Base-by-base conservation (phyloP, 2,797 vertebrate species). In the Esox lucius region DNA sequence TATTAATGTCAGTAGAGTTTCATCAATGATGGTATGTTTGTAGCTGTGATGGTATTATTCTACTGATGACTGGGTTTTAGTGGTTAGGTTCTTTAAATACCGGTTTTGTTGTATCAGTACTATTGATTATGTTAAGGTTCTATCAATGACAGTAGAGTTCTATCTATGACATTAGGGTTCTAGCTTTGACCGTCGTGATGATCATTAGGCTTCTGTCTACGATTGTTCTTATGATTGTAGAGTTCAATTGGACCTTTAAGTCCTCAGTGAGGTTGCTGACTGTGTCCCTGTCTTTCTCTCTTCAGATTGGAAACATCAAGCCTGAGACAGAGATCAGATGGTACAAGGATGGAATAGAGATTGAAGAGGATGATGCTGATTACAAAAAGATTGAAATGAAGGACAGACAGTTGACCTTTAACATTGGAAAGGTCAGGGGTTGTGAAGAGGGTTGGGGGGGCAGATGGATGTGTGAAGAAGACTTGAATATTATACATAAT, bases 261-360 rank as follows among this genome's bases (percentile, higher is more conserved):
- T n/a, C n/a, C 19, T 53, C 19, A 2, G 51, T 19, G 51, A 35
- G 33, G 2, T 35, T 53, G 51, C 1, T 6, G 68, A 9, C 68
- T 75, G 65, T 31, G 42, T 31, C 15, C 22, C 19, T 24, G 15
- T 24, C 1, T 83, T 22, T 46, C 2, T 12, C 73, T 71, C 46
- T 65, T 12, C 89, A 99, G 98, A 96, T 99, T 82, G 97, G 96
- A 90, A 99, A 99, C 89, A 94, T 98, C 89, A 98, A 90, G 87
- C 88, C 95, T 59, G 95, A 96, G 83, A 99, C 98, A 2, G 93
- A 95, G 82, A 97, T 99, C 80, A 85, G 90, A 74, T 99, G 98
- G 98, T 96, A 94, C 83, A 99, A 98, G 91, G 96, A 99, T 78
- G 92, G 90, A 66, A 94, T 96, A 68, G 95, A 98, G 89, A 97